These are phyloP conservation scores for Tenthredo notha DNA, from an alignment of 2,888 invertebrate genomes.

Conservation along the genomic window DNA sequence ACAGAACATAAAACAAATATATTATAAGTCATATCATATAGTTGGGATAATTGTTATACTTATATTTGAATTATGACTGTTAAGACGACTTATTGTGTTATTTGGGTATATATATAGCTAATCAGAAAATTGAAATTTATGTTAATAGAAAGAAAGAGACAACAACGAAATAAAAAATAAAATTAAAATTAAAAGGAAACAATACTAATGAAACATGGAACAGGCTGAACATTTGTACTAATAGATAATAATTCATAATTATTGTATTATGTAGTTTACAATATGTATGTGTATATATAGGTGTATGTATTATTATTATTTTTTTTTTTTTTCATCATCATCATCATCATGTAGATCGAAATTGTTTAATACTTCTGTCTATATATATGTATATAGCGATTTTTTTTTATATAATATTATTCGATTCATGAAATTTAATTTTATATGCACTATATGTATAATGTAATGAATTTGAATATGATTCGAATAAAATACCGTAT, in stretches of 20 bases:
- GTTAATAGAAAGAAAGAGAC: not conserved
- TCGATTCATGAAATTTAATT: not conserved
- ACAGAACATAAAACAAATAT: not conserved
- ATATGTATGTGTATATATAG: not conserved
- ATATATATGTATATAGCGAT: not conserved
- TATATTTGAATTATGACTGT: not conserved
- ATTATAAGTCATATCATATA: not conserved
- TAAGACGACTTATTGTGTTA: not conserved
- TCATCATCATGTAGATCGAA: not conserved
- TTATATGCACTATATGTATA: too few relatives aligned
- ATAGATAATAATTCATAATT: slow-evolving; percentile 1
- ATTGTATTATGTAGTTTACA: slow-evolving; percentile 10
- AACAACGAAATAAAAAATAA: not conserved
- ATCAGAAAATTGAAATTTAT: not conserved
- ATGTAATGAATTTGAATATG: not conserved
- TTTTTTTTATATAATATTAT: not conserved
- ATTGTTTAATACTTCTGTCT: not conserved
- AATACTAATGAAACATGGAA: not conserved
- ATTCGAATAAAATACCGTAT: not conserved
- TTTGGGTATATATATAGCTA: not conserved
- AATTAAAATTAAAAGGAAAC: not conserved
- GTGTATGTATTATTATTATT: not conserved
- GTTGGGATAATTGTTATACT: not conserved
- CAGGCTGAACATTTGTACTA: slow-evolving; percentile 4
- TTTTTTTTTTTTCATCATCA: not conserved